phyloP scores from a whole-genome alignment of 2,113 vertebrate genomes.

The Nycticryphes semicollaris region DNA sequence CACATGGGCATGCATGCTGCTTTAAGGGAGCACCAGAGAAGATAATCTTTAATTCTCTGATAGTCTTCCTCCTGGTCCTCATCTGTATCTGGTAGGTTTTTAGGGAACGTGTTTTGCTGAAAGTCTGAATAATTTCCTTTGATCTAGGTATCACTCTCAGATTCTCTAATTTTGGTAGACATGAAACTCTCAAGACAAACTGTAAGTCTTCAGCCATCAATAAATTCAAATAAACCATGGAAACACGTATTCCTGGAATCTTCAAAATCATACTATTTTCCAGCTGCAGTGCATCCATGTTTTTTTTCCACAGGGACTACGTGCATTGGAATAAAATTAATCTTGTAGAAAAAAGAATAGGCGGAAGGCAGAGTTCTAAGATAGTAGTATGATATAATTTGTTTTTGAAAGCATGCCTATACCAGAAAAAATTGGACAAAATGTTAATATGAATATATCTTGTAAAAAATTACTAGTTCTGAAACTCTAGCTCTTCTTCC shows the following conservation, averaged over 20 bases:
- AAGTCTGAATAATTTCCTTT: neutral
- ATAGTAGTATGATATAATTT: neutral
- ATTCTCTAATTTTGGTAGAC: neutral
- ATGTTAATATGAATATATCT: neutral
- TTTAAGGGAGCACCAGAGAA: neutral
- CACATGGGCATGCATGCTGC: rapidly evolving
- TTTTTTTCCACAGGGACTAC: neutral
- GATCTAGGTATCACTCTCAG: neutral
- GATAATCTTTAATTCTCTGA: rapidly evolving
- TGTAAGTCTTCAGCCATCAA: neutral
- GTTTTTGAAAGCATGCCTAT: neutral
- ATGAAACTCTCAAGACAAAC: neutral
- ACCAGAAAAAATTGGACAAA: neutral
- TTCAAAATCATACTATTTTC: neutral
- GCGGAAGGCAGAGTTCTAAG: neutral
- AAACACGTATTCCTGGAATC: neutral
- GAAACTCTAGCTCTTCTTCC: neutral
- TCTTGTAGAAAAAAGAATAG: neutral
- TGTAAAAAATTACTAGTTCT: neutral
- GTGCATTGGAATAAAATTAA: neutral
- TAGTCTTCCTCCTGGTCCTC: neutral
- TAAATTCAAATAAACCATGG: neutral
- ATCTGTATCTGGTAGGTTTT: rapidly evolving
- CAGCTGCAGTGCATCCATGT: neutral
- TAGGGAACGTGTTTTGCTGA: neutral